Evolutionary conservation across 2,888 invertebrate genomes (phyloP).

Genomic region (Scelioninae gen. 2): DNA sequence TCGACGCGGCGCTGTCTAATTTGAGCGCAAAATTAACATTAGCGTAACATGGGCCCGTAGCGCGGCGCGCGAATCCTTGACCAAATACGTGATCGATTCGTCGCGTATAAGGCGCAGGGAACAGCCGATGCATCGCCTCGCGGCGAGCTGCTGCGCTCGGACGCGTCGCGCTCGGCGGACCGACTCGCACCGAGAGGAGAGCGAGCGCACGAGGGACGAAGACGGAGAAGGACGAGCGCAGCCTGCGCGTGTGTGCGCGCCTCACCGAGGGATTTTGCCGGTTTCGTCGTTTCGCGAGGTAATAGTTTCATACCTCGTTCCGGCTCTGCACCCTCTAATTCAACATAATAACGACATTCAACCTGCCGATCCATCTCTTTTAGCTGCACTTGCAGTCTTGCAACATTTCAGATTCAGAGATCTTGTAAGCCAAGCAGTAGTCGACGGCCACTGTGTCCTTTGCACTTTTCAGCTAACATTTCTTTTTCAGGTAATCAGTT

Average conservation of each 20-base stretch:
- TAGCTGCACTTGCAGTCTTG: slow-evolving; percentile 55
- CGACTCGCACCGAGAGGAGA: slow-evolving; percentile 10
- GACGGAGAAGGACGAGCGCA: slow-evolving; percentile 35
- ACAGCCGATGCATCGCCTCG: slow-evolving; percentile 46
- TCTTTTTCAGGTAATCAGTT: too few relatives aligned
- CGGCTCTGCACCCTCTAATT: slow-evolving; percentile 75
- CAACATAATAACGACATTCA: slow-evolving; percentile 75
- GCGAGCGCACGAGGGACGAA: slow-evolving; percentile 29
- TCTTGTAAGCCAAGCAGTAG: slow-evolving; percentile 22
- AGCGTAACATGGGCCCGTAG: slow-evolving; percentile 25
- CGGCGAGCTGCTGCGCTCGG: slow-evolving; percentile 9
- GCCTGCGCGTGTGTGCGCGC: slow-evolving; percentile 39
- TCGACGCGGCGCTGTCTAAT: slow-evolving; percentile 44
- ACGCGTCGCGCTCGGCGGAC: slow-evolving; percentile 33
- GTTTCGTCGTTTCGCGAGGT: slow-evolving; percentile 71
- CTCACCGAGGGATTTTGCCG: slow-evolving; percentile 56
- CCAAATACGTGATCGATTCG: slow-evolving; percentile 58
- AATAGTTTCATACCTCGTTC: slow-evolving; percentile 76
- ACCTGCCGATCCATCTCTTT: slow-evolving; percentile 68
- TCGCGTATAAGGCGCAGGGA: slow-evolving; percentile 50
- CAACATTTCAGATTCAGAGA: slow-evolving; percentile 40
- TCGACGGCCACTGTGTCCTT: slow-evolving; percentile 43
- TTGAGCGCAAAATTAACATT: slow-evolving; percentile 50
- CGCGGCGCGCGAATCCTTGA: slow-evolving; percentile 49
- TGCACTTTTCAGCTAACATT: too few relatives aligned